These are phyloP conservation scores for Bostrychus sinensis DNA, from an alignment of 2,113 vertebrate species.

Conservation along the genomic window DNA sequence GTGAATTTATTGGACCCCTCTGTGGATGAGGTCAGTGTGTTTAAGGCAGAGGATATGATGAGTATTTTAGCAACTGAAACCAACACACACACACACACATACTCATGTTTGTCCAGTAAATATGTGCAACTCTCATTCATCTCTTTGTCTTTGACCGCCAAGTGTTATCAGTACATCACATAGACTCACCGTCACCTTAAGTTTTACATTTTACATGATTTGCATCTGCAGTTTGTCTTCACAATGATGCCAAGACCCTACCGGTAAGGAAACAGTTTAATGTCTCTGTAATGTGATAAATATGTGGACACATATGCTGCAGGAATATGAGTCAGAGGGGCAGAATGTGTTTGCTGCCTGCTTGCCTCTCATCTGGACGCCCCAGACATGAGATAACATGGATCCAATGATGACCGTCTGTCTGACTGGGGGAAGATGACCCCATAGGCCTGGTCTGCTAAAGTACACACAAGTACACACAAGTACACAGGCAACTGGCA, in stretches of 20 bases:
- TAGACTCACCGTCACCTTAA: neutral
- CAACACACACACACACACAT: conserved; percentile 21
- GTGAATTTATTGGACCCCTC: conserved; percentile 62
- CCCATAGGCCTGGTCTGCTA: conserved; percentile 36
- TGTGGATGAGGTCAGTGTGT: conserved; percentile 62
- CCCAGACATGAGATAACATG: conserved; percentile 74
- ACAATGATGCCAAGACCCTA: neutral
- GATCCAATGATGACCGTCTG: conserved; percentile 68
- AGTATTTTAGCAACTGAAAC: conserved; percentile 49
- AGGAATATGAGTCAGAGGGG: conserved; percentile 60
- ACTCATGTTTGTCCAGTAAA: neutral
- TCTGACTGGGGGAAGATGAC: conserved; percentile 52
- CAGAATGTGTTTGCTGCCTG: conserved; percentile 68
- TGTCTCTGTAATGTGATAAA: conserved; percentile 12
- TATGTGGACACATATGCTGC: conserved; percentile 31
- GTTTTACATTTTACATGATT: neutral
- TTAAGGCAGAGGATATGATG: conserved; percentile 46
- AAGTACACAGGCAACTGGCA: conserved; percentile 14
- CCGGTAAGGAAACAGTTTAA: conserved; percentile 10
- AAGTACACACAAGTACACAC: conserved; percentile 10
- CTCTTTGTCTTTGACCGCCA: neutral
- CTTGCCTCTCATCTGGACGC: conserved; percentile 63
- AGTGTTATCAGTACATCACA: neutral
- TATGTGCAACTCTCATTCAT: conserved; percentile 24
- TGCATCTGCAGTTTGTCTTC: conserved; percentile 5